phyloP scores from a whole-genome alignment of 2,797 vertebrate species.

The Manis javanica region DNA sequence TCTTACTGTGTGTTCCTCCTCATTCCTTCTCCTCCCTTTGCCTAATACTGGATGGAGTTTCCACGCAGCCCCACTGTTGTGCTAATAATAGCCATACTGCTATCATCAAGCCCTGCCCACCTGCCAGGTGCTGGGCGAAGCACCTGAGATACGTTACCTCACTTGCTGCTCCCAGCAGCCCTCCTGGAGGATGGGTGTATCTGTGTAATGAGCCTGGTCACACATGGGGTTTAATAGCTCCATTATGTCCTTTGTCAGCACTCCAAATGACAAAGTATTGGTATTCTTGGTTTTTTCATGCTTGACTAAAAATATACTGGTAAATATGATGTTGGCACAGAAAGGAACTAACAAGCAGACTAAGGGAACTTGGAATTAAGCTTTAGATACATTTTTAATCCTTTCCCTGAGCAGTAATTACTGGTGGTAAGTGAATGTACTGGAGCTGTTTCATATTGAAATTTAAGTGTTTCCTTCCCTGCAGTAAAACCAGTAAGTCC shows the following conservation, averaged over 20 bases:
- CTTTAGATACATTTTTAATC: not conserved
- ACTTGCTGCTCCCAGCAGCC: not conserved
- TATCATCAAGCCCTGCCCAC: slow-evolving; percentile 35
- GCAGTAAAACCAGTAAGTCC: not conserved
- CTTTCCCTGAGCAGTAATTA: slow-evolving; percentile 72
- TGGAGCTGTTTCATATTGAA: slow-evolving; percentile 66
- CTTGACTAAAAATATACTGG: slow-evolving; percentile 72
- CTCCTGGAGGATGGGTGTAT: not conserved
- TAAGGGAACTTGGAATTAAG: slow-evolving; percentile 23
- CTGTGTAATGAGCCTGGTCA: slow-evolving; percentile 59
- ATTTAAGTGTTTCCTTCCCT: slow-evolving; percentile 72
- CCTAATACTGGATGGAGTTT: slow-evolving; percentile 47
- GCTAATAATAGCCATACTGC: slow-evolving; percentile 47
- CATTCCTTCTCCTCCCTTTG: not conserved
- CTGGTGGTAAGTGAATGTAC: slow-evolving; percentile 69
- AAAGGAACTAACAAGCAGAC: slow-evolving; percentile 52
- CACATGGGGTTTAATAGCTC: slow-evolving; percentile 55
- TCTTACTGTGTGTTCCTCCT: not conserved
- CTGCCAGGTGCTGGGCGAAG: not conserved
- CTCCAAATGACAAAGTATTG: slow-evolving; percentile 72
- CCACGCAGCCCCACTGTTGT: slow-evolving; percentile 30
- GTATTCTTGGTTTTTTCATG: slow-evolving; percentile 71
- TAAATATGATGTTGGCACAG: slow-evolving; percentile 67
- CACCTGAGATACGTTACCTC: not conserved
- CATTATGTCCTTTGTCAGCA: slow-evolving; percentile 62